Percentiles rank a stretch among this genome's conserved stretches.
phyloP scores from a whole-genome alignment of 1,140 invertebrate genomes.

The Bursaphelenchus mucronatus region DNA sequence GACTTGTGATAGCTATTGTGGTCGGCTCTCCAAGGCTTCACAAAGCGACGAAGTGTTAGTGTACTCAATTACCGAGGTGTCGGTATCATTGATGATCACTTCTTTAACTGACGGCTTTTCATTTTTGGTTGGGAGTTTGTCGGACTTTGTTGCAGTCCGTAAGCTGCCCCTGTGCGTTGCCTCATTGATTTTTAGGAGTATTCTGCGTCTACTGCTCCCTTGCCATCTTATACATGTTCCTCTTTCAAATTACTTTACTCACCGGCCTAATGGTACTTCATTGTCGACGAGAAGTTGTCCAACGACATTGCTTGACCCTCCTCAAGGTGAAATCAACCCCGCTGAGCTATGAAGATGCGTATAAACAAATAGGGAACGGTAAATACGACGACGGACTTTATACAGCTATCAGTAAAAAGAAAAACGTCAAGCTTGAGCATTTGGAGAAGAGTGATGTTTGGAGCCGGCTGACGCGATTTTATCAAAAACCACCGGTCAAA shows the following conservation, averaged over 20 bases:
- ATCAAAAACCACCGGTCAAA: constrained; percentile 5
- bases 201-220: constrained; percentile 59
- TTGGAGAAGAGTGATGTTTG: constrained; percentile 13
- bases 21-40: constrained; percentile 27
- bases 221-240: constrained; percentile 53
- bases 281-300: constrained; percentile 49
- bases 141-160: constrained; percentile 55
- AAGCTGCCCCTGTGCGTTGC: constrained; percentile 20
- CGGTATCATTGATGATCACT: constrained; percentile 52
- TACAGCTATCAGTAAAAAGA: constrained; percentile 1
- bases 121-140: constrained; percentile 47
- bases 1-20: constrained; percentile 18
- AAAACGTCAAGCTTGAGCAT: not conserved
- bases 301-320: constrained; percentile 39
- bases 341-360: not conserved
- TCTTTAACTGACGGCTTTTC: constrained; percentile 55
- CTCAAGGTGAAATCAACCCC: constrained; percentile 9
- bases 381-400: too few relatives aligned
- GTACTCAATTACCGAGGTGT: constrained; percentile 47
- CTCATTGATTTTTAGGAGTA: constrained; percentile 35
- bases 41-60: constrained; percentile 35
- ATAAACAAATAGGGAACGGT: too few relatives aligned
- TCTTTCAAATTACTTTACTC: constrained; percentile 58
- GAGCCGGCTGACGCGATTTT: constrained; percentile 3
- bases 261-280: constrained; percentile 46